Percentiles rank a stretch among this genome's conserved stretches.
These are phyloP conservation scores for Sycophila texana DNA, from an alignment of 2,888 invertebrate species.

Conservation along the genomic window DNA sequence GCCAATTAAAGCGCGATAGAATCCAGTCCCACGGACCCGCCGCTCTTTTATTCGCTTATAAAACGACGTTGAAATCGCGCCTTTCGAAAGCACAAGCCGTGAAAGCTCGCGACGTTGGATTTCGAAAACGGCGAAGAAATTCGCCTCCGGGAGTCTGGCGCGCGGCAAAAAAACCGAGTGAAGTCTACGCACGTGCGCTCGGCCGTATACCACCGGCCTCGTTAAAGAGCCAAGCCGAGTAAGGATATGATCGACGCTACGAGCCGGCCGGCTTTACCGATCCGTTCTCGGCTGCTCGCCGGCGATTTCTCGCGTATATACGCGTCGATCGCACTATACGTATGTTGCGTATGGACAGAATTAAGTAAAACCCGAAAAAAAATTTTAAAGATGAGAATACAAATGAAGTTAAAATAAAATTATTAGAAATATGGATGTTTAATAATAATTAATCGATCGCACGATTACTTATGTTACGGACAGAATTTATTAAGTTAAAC, in stretches of 20 bases:
- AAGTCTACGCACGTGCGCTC: constrained; percentile 9
- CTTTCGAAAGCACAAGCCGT: constrained; percentile 31
- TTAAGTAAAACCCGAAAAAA: no score
- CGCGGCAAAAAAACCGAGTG: background rate
- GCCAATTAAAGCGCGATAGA: constrained; percentile 13
- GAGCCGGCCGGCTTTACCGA: background rate
- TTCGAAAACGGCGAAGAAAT: constrained; percentile 37
- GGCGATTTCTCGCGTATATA: background rate
- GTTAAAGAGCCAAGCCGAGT: constrained; percentile 37
- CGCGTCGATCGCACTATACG: background rate
- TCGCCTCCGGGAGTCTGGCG: constrained; percentile 4
- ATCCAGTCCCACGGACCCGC: background rate
- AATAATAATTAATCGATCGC: no score
- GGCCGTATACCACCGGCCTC: constrained; percentile 24
- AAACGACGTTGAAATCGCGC: background rate
- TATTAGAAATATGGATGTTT: no score
- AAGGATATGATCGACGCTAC: constrained; percentile 24
- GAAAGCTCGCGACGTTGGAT: constrained; percentile 12
- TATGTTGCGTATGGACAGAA: no score
- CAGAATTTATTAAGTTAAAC: no score
- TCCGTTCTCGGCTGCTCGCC: background rate
- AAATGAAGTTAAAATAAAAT: no score
- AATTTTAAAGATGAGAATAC: no score
- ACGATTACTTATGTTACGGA: no score
- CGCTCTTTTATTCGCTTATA: background rate